phyloP scores from a whole-genome alignment of 2,797 vertebrate genomes.

The Staurois parvus region DNA sequence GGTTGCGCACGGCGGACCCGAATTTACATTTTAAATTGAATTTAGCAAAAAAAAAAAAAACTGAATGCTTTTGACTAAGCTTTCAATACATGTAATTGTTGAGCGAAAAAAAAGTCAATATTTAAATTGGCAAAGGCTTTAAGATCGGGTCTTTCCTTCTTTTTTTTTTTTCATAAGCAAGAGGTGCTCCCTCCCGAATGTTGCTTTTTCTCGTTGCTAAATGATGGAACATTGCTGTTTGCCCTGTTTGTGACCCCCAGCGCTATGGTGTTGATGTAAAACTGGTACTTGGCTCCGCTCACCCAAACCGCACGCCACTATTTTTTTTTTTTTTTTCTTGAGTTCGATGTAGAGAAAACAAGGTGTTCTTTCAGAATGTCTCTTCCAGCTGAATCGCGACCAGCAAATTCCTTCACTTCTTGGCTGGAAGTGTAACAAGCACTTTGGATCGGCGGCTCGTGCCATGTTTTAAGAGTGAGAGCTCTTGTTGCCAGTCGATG shows the following conservation, averaged over 20 bases:
- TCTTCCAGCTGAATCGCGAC: constrained; percentile 53
- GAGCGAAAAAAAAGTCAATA: constrained; percentile 55
- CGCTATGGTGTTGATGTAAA: constrained; percentile 58
- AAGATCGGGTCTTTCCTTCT: constrained; percentile 30
- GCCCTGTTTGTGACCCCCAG: constrained; percentile 57
- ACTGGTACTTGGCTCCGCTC: constrained; percentile 54
- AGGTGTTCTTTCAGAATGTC: constrained; percentile 61
- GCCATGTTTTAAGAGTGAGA: constrained; percentile 37
- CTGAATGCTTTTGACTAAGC: constrained; percentile 54
- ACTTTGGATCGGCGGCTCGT: constrained; percentile 41
- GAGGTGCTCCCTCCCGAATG: constrained; percentile 43
- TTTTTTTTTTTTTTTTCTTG: constrained; percentile 19
- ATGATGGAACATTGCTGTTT: constrained; percentile 60
- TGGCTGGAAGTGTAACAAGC: constrained; percentile 43
- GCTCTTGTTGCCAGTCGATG: constrained; percentile 31
- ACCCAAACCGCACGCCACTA: constrained; percentile 47
- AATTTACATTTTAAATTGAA: constrained; percentile 56
- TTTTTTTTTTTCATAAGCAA: constrained; percentile 29
- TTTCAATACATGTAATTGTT: constrained; percentile 61
- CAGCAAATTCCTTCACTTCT: constrained; percentile 54
- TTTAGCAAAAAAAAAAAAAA: constrained; percentile 41
- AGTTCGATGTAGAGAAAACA: constrained; percentile 44
- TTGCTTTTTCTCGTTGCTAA: constrained; percentile 59
- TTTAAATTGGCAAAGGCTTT: constrained; percentile 46
- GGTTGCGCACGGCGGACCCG: constrained; percentile 18